These are phyloP conservation scores for Chinchilla lanigera DNA, from an alignment of 2,113 vertebrate species.

Conservation along the genomic window DNA sequence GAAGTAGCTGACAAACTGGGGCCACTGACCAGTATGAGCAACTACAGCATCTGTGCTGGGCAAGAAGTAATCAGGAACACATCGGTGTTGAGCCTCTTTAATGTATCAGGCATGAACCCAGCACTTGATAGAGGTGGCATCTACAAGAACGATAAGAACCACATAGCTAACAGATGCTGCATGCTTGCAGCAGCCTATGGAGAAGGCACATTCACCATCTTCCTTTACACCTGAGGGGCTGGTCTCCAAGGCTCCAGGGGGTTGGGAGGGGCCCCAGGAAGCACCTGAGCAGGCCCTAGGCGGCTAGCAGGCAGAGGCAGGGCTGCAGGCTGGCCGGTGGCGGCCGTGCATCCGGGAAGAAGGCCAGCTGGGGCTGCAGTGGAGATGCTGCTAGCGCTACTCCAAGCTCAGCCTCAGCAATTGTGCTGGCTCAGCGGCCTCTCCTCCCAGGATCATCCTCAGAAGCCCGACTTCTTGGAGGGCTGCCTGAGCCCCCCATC, in stretches of 20 bases:
- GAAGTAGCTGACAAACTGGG: conserved; percentile 84
- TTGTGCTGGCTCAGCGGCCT: conserved; percentile 77
- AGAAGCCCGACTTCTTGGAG: conserved; percentile 38
- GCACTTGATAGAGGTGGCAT: neutral
- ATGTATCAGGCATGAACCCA: neutral
- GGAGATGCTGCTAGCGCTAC: neutral
- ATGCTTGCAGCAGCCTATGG: neutral
- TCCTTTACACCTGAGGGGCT: neutral
- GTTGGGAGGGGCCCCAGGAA: neutral
- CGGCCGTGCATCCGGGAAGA: conserved; percentile 34
- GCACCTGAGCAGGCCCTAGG: neutral
- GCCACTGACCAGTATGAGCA: conserved; percentile 57
- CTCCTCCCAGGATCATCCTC: conserved; percentile 22
- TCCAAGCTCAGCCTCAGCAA: neutral
- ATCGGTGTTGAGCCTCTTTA: neutral
- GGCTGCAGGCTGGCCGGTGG: neutral
- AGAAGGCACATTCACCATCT: neutral
- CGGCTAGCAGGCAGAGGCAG: neutral
- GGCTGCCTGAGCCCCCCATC: neutral
- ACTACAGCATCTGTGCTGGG: neutral
- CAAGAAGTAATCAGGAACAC: neutral
- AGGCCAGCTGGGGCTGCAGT: conserved; percentile 64
- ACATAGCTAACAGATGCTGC: neutral
- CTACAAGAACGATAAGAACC: neutral
- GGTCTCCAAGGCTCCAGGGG: neutral